phyloP scores from a whole-genome alignment of 2,797 vertebrate species.

The Melanotaenia nigrans region DNA sequence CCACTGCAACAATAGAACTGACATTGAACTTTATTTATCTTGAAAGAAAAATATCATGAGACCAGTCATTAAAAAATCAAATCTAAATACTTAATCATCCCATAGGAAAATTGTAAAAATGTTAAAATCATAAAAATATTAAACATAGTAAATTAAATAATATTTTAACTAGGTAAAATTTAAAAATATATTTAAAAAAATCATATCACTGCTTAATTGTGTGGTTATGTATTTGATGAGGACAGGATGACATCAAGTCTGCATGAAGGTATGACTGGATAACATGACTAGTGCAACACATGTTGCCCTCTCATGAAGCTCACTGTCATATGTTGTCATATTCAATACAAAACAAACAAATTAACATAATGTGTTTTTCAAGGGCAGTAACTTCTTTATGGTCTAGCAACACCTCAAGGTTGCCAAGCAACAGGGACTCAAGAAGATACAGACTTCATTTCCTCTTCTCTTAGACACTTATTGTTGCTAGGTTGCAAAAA shows the following conservation, averaged over 20 bases:
- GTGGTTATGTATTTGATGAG: background rate
- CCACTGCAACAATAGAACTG: constrained; percentile 84
- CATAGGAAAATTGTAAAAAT: background rate
- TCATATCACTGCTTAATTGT: no score
- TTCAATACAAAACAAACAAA: background rate
- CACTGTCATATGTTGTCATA: background rate
- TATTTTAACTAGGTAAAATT: no score
- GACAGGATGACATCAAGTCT: no score
- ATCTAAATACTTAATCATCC: background rate
- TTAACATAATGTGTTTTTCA: background rate
- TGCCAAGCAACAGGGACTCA: background rate
- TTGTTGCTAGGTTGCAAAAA: background rate
- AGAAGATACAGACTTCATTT: background rate
- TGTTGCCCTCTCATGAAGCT: no score
- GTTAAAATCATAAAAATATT: background rate
- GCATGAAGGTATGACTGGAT: no score
- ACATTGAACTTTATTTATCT: background rate
- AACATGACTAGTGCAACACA: no score
- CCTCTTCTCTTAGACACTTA: background rate
- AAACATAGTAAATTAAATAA: background rate
- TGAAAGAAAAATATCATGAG: background rate
- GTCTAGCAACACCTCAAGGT: background rate
- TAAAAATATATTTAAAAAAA: background rate
- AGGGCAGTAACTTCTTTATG: background rate
- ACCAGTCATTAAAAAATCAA: background rate